Evolutionary conservation across 2,888 invertebrate species (phyloP).

Genomic region (Sinopyrophorus schimmeli): DNA sequence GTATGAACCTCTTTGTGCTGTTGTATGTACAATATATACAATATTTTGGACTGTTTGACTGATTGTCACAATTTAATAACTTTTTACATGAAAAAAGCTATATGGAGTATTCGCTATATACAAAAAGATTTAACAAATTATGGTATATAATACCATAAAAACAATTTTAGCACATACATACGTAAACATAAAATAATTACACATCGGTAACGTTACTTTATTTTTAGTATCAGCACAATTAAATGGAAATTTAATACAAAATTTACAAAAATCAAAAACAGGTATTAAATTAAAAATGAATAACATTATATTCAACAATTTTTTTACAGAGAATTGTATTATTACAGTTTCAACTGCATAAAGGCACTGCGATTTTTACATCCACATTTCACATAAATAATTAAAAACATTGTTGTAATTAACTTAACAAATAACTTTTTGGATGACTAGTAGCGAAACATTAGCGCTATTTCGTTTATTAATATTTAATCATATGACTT

Average conservation of each 20-base stretch:
- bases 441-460: constrained; percentile 34
- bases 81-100: constrained; percentile 33
- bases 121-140: constrained; percentile 25
- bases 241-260: constrained; percentile 25
- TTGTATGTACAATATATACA: constrained; percentile 36
- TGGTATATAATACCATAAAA: constrained; percentile 25
- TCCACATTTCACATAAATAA: constrained; percentile 24
- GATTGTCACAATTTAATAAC: constrained; percentile 34
- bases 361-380: constrained; percentile 38
- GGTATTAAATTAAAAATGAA: constrained; percentile 19
- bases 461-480: constrained; percentile 24
- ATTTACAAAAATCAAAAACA: constrained; percentile 23
- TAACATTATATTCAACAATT: constrained; percentile 29
- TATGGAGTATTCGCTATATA: constrained; percentile 32
- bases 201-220: constrained; percentile 31
- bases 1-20: constrained; percentile 27
- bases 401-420: constrained; percentile 19
- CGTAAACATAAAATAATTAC: constrained; percentile 30
- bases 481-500: neutral
- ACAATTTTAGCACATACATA: constrained; percentile 28
- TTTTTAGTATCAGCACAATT: constrained; percentile 24
- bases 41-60: constrained; percentile 32
- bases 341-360: constrained; percentile 30
- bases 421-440: constrained; percentile 32
- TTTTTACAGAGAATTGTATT: constrained; percentile 37